Evolutionary conservation across 2,113 vertebrate species (phyloP).

Genomic region (Siphamia tubifer): DNA sequence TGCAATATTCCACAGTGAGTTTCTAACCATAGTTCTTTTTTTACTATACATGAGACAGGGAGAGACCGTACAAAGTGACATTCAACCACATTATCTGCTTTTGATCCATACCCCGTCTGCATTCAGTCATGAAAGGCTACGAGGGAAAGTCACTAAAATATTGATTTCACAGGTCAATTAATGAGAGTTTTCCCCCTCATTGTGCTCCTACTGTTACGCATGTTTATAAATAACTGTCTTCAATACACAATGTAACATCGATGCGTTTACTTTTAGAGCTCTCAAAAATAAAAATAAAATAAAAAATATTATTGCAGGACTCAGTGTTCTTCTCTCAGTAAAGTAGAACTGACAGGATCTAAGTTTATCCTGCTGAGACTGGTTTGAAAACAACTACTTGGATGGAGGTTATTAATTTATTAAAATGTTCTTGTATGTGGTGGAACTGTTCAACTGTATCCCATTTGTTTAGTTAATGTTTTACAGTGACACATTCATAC

Average conservation of each 20-base stretch:
- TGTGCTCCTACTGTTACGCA: not conserved
- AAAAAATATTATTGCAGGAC: not conserved
- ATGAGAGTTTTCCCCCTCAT: not conserved
- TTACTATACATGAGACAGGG: not conserved
- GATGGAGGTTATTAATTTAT: not conserved
- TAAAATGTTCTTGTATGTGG: not conserved
- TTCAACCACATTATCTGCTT: not conserved
- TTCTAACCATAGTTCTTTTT: not conserved
- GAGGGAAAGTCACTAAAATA: conserved; percentile 8
- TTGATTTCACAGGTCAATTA: conserved; percentile 39
- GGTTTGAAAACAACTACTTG: not conserved
- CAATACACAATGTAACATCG: not conserved
- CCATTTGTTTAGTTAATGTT: not conserved
- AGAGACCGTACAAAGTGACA: conserved; percentile 18
- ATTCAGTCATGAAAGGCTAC: conserved; percentile 1
- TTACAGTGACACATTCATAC: too few relatives aligned
- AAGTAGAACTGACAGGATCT: not conserved
- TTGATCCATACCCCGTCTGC: not conserved
- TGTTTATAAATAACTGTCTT: not conserved
- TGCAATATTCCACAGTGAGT: conserved; percentile 20
- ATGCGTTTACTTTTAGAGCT: not conserved
- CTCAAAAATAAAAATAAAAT: not conserved
- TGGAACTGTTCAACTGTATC: not conserved
- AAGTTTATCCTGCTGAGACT: not conserved
- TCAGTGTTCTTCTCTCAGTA: not conserved